Evolutionary conservation across 2,888 invertebrate species (phyloP), one percentile per base, ranked within the genome.

Genomic region (Cancer borealis): DNA sequence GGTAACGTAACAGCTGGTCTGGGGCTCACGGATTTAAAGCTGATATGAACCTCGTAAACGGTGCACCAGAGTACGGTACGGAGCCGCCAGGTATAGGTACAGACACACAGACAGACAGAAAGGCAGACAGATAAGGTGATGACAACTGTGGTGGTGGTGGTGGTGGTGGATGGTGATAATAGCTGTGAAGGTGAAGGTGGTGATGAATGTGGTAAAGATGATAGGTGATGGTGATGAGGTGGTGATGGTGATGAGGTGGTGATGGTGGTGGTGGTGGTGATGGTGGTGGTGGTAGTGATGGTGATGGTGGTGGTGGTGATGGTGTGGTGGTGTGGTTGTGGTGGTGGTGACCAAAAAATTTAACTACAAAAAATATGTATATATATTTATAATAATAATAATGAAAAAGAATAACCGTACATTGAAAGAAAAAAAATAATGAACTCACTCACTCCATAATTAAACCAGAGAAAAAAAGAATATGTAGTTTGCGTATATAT

Each of bases 1-100:
- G 84, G 84, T 84, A 73, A 26, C 30, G 84, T 39, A 84, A 84
- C 84, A 84, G 84, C 84, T 84, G 84, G 84, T 84, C 84, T 84
- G 84, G 12, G 66, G 14, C 84, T 84, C 84, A 84, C 84, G 84
- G 39, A 84, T 84, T 84, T 84, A 84, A 84, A 84, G 84, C 84
- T 84, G 84, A 30, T 14, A 39, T 84, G 12, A 12, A 84, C 84
- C 84, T 84, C 4, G 8, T 14, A 84, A 39, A 84, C 84, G 84
- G 39, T 84, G 84, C 84, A 84, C 84, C 5, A 14, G 39, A 39
- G 84, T 2, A 84, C 12, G 84, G 84, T 84, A 84, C 84, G 39
- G 84, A 39, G 17, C 39, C 39, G 84, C 39, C 39, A 84, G 84
- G 84, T 84, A 84, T 21, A 39, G 39, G 66, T 66, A 66, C 21